phyloP scores from a whole-genome alignment of 37 sponge, comb jelly and placozoan genomes.

The Oopsacas minuta region DNA sequence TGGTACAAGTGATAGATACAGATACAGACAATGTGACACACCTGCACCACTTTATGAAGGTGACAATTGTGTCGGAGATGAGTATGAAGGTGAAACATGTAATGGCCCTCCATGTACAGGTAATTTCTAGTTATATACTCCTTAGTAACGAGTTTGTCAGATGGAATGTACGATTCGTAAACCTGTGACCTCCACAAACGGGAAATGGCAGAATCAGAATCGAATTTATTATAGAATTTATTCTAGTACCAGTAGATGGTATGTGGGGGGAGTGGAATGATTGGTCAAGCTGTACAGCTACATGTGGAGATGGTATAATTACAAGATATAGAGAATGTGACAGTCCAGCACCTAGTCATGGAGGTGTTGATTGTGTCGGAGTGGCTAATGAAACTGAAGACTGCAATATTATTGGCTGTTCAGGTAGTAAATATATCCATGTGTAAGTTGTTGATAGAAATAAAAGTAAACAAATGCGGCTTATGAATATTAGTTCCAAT shows the following conservation, averaged over 20 bases:
- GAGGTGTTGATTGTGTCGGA: background rate
- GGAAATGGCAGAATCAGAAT: no score
- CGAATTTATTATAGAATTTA: no score
- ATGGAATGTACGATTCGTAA: no score
- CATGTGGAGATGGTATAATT: constrained; percentile 13
- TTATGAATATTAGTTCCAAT: background rate
- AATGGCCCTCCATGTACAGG: background rate
- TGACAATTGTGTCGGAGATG: background rate
- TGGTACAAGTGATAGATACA: constrained; percentile 3
- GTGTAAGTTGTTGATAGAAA: background rate
- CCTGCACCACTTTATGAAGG: constrained; percentile 20
- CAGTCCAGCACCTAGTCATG: constrained; percentile 18
- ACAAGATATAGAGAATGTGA: background rate
- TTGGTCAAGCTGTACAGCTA: constrained; percentile 11
- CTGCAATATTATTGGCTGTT: constrained; percentile 4
- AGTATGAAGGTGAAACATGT: background rate
- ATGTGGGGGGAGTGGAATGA: constrained; percentile 15
- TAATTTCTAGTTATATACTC: no score
- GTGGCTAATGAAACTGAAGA: background rate
- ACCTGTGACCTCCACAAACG: no score
- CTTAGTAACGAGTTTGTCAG: no score
- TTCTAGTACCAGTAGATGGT: constrained; percentile 18
- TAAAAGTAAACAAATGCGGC: background rate
- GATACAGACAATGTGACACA: constrained; percentile 12
- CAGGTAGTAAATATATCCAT: background rate